Conservation (phyloP, 2,797 vertebrate species). For the Periparus ater region DNA sequence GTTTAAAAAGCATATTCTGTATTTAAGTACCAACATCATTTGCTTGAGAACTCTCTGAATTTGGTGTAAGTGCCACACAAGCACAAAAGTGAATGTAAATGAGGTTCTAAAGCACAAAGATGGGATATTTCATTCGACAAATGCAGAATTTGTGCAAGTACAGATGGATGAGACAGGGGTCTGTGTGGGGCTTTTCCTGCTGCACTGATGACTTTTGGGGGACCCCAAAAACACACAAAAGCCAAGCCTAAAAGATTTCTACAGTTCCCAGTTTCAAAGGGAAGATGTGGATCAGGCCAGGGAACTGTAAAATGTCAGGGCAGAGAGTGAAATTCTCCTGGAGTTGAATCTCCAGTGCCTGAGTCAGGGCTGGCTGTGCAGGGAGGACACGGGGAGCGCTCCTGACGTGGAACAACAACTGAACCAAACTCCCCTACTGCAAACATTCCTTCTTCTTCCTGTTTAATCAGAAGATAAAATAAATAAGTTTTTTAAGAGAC, state of each 20-base stretch:
- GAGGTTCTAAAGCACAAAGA: neutral
- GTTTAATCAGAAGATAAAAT: neutral
- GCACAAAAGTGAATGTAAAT: slow-evolving; percentile 12
- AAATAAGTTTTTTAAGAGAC: neutral
- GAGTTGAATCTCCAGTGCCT: neutral
- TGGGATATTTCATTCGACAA: neutral
- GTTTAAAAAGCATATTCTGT: neutral
- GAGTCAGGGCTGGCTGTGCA: neutral
- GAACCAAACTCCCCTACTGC: neutral
- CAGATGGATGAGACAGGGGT: neutral
- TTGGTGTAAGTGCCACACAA: neutral
- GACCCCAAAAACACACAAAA: neutral
- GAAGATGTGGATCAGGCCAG: neutral
- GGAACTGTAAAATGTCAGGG: neutral
- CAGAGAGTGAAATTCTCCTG: neutral
- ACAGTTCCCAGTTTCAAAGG: neutral
- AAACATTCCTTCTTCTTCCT: neutral
- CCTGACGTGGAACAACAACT: neutral
- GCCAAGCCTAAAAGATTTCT: neutral
- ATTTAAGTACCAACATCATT: neutral
- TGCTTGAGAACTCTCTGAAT: neutral
- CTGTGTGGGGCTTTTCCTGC: neutral
- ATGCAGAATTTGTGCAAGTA: neutral
- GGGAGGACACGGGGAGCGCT: neutral
- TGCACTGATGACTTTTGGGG: neutral